Evolutionary conservation across 2,797 vertebrate genomes (phyloP).

Genomic region (Onychomys arenicola): DNA sequence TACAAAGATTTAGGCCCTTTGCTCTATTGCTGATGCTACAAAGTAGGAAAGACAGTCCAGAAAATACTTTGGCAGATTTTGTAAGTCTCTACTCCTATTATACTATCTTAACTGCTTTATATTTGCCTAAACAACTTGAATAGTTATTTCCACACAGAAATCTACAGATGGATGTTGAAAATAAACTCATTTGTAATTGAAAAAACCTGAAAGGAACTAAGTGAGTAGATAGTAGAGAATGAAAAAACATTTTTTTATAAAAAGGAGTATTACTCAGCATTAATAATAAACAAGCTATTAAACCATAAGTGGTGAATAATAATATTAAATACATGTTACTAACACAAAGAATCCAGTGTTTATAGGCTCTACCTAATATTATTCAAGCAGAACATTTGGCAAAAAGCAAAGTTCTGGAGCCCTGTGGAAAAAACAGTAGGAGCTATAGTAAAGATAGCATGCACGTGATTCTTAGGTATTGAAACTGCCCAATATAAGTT

Average conservation of each 20-base stretch:
- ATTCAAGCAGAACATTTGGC: not conserved
- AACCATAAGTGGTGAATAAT: not conserved
- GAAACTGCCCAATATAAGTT: not conserved
- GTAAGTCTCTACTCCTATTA: not conserved
- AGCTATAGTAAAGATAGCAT: not conserved
- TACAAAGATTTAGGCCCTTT: not conserved
- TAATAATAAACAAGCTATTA: not conserved
- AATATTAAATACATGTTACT: not conserved
- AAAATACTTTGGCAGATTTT: not conserved
- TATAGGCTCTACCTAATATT: not conserved
- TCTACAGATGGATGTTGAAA: not conserved
- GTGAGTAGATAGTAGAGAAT: not conserved
- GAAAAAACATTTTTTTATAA: not conserved
- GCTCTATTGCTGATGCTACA: not conserved
- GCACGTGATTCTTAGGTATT: not conserved
- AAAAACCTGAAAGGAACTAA: not conserved
- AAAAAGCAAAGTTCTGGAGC: not conserved
- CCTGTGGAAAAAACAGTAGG: too few relatives aligned
- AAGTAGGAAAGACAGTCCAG: not conserved
- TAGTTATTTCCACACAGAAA: not conserved
- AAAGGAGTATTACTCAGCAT: not conserved
- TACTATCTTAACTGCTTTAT: not conserved
- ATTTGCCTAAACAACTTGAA: not conserved
- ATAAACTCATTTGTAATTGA: too few relatives aligned
- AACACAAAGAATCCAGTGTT: not conserved